Evolutionary conservation across 1,140 invertebrate genomes (phyloP).

Genomic region (Chymomyza costata): DNA sequence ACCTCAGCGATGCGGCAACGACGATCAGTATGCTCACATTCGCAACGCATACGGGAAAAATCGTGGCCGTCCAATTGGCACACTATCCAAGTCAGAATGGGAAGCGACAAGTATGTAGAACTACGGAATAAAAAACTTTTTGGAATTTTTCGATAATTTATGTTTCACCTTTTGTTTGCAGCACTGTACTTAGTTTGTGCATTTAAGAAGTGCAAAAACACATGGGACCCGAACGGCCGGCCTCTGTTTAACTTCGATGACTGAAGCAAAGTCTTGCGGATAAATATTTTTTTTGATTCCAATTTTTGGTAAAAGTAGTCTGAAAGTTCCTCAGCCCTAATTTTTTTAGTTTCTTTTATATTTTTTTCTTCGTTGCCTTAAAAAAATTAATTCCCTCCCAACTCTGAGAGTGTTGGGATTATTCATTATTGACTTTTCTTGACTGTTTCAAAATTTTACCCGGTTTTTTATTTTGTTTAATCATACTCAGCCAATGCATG

Average conservation of each 20-base stretch:
- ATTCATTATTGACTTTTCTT: too few species aligned
- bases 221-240: conserved; percentile 80
- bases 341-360: too few species aligned
- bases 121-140: not conserved
- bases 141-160: accelerated
- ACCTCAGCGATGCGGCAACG: conserved; percentile 76
- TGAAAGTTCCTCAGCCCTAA: too few species aligned
- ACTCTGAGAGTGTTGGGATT: too few species aligned
- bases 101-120: conserved; percentile 88
- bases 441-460: too few species aligned
- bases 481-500: too few species aligned
- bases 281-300: too few species aligned
- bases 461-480: too few species aligned
- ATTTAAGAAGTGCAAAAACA: conserved; percentile 86
- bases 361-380: too few species aligned
- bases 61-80: conserved; percentile 80
- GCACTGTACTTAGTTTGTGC: conserved; percentile 90
- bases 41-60: conserved; percentile 71
- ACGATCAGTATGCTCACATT: conserved; percentile 85
- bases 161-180: conserved; percentile 78
- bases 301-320: too few species aligned
- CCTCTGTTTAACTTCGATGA: conserved; percentile 76
- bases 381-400: too few species aligned
- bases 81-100: conserved; percentile 94
- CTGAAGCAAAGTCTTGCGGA: too few species aligned